Evolutionary conservation across 2,888 invertebrate genomes (phyloP).

Genomic region (Amphiduros pacificus): DNA sequence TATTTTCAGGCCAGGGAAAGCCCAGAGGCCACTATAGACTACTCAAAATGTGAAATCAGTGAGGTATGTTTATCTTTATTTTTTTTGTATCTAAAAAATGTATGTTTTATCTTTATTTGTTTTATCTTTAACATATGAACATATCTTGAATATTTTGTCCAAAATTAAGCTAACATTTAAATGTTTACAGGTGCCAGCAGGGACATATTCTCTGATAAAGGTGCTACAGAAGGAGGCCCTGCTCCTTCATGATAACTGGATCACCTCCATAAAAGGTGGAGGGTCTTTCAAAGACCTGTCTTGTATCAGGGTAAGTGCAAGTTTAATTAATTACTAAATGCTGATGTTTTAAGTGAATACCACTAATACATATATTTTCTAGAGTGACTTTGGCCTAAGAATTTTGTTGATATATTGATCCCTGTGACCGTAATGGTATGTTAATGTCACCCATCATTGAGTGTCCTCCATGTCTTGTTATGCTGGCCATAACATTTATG

Average conservation of each 20-base stretch:
- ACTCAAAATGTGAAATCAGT: slow-evolving; percentile 76
- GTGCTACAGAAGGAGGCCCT: slow-evolving; percentile 55
- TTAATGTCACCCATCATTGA: no score
- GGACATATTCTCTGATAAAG: neutral
- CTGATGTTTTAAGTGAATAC: no score
- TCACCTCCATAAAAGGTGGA: slow-evolving; percentile 72
- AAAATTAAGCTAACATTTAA: no score
- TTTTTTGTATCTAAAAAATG: neutral
- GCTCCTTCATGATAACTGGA: slow-evolving; percentile 67
- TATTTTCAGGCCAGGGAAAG: slow-evolving; percentile 70
- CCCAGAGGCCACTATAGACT: slow-evolving; percentile 79
- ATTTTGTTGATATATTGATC: no score
- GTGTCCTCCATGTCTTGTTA: no score
- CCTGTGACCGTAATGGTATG: no score
- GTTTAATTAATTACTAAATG: no score
- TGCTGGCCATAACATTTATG: no score
- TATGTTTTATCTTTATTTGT: neutral
- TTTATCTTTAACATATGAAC: neutral
- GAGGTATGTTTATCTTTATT: slow-evolving; percentile 46
- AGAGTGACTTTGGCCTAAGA: no score
- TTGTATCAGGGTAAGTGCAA: slow-evolving; percentile 72
- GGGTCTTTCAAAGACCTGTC: slow-evolving; percentile 74
- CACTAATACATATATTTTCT: no score
- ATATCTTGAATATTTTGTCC: no score
- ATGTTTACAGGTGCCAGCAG: neutral